These are phyloP conservation scores for Rhopalosiphum padi DNA, from an alignment of 1,140 invertebrate species.

Conservation along the genomic window DNA sequence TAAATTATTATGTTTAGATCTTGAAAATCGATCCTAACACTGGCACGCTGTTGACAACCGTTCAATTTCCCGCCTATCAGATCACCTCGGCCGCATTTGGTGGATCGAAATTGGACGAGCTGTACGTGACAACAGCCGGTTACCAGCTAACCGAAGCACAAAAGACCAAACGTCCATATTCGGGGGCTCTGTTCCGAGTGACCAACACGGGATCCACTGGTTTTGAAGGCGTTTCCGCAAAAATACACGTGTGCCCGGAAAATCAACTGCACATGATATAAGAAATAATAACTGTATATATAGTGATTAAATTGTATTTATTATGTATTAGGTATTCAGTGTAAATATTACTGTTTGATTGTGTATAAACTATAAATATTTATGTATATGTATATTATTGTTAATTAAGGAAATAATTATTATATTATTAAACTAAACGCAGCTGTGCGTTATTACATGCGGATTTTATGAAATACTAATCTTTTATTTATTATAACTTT, in stretches of 20 bases:
- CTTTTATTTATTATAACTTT: neutral
- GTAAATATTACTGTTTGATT: neutral
- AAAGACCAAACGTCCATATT: slow-evolving; percentile 46
- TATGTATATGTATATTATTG: neutral
- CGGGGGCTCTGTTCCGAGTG: slow-evolving; percentile 53
- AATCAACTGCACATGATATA: slow-evolving; percentile 12
- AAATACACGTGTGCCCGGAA: slow-evolving; percentile 24
- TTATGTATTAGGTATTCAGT: neutral
- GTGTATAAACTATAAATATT: neutral
- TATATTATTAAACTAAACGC: neutral
- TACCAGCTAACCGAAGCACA: slow-evolving; percentile 34
- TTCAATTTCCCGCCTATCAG: slow-evolving; percentile 74
- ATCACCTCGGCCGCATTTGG: slow-evolving; percentile 84
- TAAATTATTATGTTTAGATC: slow-evolving; percentile 62
- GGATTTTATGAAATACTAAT: neutral
- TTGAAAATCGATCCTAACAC: slow-evolving; percentile 67
- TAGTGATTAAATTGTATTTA: neutral
- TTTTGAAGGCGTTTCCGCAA: slow-evolving; percentile 24
- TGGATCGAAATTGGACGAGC: slow-evolving; percentile 74
- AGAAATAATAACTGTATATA: neutral
- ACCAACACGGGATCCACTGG: slow-evolving; percentile 56
- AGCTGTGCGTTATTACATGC: neutral
- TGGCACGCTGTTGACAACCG: slow-evolving; percentile 67
- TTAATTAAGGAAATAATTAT: neutral
- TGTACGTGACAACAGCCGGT: slow-evolving; percentile 63